Conservation (phyloP, 2,888 invertebrate species). For the Deilephila porcellus region DNA sequence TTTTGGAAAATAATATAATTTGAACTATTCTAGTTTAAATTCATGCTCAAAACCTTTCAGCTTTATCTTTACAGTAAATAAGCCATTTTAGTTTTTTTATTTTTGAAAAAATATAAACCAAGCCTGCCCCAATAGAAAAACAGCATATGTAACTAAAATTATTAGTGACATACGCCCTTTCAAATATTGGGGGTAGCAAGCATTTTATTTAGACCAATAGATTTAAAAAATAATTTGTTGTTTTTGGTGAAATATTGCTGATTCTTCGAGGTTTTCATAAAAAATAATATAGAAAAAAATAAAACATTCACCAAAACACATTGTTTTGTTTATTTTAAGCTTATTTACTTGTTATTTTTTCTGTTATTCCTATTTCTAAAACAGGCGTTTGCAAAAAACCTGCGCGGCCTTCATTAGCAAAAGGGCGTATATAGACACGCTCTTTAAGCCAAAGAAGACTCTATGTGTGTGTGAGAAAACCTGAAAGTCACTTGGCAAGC, state of each 20-base stretch:
- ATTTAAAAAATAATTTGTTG: background rate
- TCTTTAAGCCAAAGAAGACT: background rate
- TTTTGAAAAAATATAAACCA: background rate
- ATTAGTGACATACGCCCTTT: background rate
- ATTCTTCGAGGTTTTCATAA: background rate
- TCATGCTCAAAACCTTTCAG: slow-evolving; percentile 14
- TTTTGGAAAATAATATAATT: slow-evolving; percentile 14
- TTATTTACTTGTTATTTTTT: background rate
- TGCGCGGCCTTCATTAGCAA: background rate
- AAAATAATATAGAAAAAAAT: too few species aligned
- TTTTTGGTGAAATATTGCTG: background rate
- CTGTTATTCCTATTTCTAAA: background rate
- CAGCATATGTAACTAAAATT: background rate
- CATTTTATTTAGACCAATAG: background rate
- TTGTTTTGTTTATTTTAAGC: background rate
- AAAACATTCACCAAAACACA: background rate
- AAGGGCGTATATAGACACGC: background rate
- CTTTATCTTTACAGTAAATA: background rate
- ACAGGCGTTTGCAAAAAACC: background rate
- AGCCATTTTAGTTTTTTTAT: background rate
- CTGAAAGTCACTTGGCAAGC: slow-evolving; percentile 16
- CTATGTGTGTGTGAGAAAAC: background rate
- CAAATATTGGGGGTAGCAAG: background rate
- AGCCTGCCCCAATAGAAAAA: background rate
- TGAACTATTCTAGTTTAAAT: slow-evolving; percentile 10